Evolutionary conservation across 2,888 invertebrate genomes (phyloP), one percentile per base, ranked within the genome.

Genomic region (Macrophya alboannulata): DNA sequence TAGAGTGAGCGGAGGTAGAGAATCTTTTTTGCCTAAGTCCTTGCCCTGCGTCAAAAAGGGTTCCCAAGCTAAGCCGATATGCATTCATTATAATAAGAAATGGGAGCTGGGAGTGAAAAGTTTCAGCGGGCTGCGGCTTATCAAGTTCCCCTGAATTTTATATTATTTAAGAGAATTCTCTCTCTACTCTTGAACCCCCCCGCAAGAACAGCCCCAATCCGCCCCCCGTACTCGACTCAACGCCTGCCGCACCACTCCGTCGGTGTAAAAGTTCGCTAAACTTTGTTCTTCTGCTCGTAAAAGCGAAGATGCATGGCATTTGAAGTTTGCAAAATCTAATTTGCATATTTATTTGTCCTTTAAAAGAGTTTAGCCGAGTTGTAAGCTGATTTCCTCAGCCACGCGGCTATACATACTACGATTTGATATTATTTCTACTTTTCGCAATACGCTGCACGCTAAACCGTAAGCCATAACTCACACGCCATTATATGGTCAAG

Each of bases 71-170:
- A 93, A 93, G 93, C 93, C 92, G 92, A 93, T 93, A 93, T 93
- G 92, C 93, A 93, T 93, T 93, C 92, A 93, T 93, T 93, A 93
- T 91, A 93, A 92, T 92, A 92, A 93, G 92, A 91, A 92, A 93
- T 92, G 92, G 89, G 90, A 91, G 90, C 87, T 86, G 83, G 88
- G 88, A 91, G 90, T 90, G 90, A 91, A 91, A 91, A 91, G 90
- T 91, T 91, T 90, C 88, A 90, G 88, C 90, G 88, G 89, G 91
- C 89, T 89, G 88, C 89, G 90, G 91, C 93, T 93, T 93, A 93
- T 92, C 93, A 93, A 93, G 91, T 93, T 92, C 89, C 90, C 90
- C 89, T 89, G 92, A 93, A 92, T 93, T 92, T 92, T 93, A 91
- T 93, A 93, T 93, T 92, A 92, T 93, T 93, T 92, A 92, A 93